Conservation (phyloP, 2,888 invertebrate genomes). For the Melanostoma scalare region DNA sequence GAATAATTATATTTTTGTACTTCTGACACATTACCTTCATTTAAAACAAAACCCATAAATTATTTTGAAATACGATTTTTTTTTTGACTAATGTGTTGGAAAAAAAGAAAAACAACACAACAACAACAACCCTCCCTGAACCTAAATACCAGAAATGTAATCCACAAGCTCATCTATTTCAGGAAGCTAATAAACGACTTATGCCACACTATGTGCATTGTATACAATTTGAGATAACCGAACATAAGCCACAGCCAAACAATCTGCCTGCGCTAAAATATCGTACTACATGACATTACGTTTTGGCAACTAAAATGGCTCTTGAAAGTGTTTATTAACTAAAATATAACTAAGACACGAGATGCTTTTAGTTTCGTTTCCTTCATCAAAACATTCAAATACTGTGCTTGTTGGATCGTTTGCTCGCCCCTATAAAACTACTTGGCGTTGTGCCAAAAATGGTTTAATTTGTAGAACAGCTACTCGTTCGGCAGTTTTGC, state of each 20-base stretch:
- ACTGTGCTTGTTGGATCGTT: slow-evolving; percentile 3
- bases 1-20: too few species aligned
- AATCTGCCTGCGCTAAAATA: slow-evolving; percentile 10
- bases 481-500: not conserved
- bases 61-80: not conserved
- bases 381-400: not conserved
- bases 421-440: slow-evolving; percentile 6
- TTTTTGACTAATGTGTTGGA: not conserved
- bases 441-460: slow-evolving; percentile 13
- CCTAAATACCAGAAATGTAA: not conserved
- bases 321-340: not conserved
- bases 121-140: not conserved
- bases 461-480: not conserved
- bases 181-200: not conserved
- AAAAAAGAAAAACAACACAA: not conserved
- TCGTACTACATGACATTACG: slow-evolving; percentile 21
- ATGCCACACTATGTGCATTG: not conserved
- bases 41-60: not conserved
- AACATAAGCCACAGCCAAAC: not conserved
- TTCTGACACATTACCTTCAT: not conserved
- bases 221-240: not conserved
- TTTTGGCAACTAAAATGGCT: slow-evolving; percentile 30
- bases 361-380: slow-evolving; percentile 15
- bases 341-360: not conserved
- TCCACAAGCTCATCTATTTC: not conserved